Evolutionary conservation across 2,797 vertebrate genomes (phyloP), one percentile per base, ranked within the genome.

Genomic region (Aotus griseimembra): DNA sequence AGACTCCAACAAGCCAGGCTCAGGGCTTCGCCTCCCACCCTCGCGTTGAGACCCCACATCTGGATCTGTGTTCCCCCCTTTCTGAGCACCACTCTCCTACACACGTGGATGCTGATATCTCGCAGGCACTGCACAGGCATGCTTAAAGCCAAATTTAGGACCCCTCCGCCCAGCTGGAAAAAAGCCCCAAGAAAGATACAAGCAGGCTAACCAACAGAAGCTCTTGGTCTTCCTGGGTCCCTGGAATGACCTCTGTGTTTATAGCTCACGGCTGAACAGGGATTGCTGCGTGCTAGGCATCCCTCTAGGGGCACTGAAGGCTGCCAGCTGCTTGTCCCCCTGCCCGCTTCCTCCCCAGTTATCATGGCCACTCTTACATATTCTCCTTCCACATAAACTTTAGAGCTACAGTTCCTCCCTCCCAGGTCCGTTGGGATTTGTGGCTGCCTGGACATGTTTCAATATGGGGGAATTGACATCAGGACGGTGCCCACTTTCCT

Each of bases 41-140:
- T 36, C 6, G 0, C 26, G 80, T 52, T 33, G 8, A 48, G 55
- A 46, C 17, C 81, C 28, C 50, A 24, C 0, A 2, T 57, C 61
- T 24, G 3, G 15, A 19, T 19, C 39, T 58, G 17, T 11, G 8
- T 72, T 19, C 46, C 17, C 28, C 55, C 19, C 30, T 61, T 36
- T 58, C 52, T 15, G 67, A 82, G 36, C 2, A 13, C 22, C 33
- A 22, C 36, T 95, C 17, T 83, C 19, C 77, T 39, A 4, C 39
- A 3, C 70, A 20, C 30, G 2, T 26, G 20, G 83, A 12, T 30
- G 57, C 81, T 22, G 10, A 28, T n/a, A 17, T 9, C 33, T 36
- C 5, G 0, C 3, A 3, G 22, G 61, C 72, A 28, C 48, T 1
- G 2, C n/a, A 64, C 10, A 14, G 26, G 80, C 5, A 24, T 9